Conservation (phyloP, 35 echinoderm and acorn worm species). For the Diadema setosum region DNA sequence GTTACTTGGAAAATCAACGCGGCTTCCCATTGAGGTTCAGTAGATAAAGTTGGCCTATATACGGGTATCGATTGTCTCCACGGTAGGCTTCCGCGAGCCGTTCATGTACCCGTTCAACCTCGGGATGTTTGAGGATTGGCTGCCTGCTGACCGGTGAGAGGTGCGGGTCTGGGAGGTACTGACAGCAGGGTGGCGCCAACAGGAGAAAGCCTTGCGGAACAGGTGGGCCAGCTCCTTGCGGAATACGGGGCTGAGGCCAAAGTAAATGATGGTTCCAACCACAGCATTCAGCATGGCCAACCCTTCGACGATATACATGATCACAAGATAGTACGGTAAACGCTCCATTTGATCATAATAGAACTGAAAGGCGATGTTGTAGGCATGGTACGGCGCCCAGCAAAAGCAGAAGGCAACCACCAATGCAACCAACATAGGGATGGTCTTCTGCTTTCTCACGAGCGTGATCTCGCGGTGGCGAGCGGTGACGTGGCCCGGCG, state of each 20-base stretch:
- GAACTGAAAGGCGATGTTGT: constrained; percentile 65
- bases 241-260: constrained; percentile 76
- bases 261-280: constrained; percentile 91
- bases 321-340: constrained; percentile 6
- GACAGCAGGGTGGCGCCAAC: background rate
- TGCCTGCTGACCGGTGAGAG: constrained; percentile 19
- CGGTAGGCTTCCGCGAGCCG: constrained; percentile 52
- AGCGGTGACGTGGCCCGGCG: constrained; percentile 73
- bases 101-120: constrained; percentile 47
- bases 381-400: constrained; percentile 88
- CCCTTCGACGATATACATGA: constrained; percentile 77
- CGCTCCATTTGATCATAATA: constrained; percentile 19
- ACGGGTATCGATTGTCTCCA: constrained; percentile 67
- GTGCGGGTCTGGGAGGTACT: background rate
- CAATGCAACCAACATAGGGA: constrained; percentile 89
- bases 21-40: too few relatives aligned
- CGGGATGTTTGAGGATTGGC: constrained; percentile 53
- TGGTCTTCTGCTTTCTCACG: constrained; percentile 90
- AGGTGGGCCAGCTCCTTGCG: constrained; percentile 72
- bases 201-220: constrained; percentile 11
- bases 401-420: constrained; percentile 94
- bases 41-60: too few relatives aligned
- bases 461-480: constrained; percentile 79
- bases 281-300: constrained; percentile 91
- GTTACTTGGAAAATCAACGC: too few relatives aligned